Evolutionary conservation across 1,140 invertebrate genomes (phyloP).

Genomic region (Mycetomoellerius zeteki): DNA sequence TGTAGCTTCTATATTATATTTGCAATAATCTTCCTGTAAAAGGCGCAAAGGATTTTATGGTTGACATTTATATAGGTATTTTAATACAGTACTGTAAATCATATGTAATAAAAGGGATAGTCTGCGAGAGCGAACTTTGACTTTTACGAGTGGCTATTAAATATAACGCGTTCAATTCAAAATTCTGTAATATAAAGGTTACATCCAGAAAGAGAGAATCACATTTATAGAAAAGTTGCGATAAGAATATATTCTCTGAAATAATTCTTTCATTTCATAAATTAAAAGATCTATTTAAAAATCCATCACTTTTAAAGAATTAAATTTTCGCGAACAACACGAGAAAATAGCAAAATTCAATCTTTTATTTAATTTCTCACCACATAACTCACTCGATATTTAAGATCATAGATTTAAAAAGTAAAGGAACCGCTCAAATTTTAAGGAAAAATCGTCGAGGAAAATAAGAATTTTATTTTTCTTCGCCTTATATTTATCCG

Average conservation of each 20-base stretch:
- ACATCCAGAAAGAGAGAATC: background rate
- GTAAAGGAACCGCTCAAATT: background rate
- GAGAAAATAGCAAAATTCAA: background rate
- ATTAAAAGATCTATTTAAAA: background rate
- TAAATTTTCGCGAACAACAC: background rate
- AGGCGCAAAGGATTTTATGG: conserved; percentile 19
- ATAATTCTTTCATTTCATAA: background rate
- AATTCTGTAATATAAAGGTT: background rate
- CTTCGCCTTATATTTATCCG: background rate
- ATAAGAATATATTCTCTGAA: background rate
- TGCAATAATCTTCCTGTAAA: conserved; percentile 4
- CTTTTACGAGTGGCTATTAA: conserved; percentile 25
- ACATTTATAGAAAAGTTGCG: background rate
- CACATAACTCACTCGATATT: background rate
- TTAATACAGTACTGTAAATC: conserved; percentile 18
- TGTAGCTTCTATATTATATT: conserved; percentile 1
- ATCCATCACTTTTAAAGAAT: background rate
- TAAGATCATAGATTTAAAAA: conserved; percentile 7
- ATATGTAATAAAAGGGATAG: conserved; percentile 22
- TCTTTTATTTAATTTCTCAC: conserved; percentile 11
- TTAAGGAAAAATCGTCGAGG: background rate
- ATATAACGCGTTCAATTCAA: conserved; percentile 10
- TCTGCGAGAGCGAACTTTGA: conserved; percentile 21
- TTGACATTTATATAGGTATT: conserved; percentile 38
- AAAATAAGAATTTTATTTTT: conserved; percentile 3